These are phyloP conservation scores for Dinothrombium tinctorium DNA, from an alignment of 1,140 invertebrate species.

Conservation along the genomic window DNA sequence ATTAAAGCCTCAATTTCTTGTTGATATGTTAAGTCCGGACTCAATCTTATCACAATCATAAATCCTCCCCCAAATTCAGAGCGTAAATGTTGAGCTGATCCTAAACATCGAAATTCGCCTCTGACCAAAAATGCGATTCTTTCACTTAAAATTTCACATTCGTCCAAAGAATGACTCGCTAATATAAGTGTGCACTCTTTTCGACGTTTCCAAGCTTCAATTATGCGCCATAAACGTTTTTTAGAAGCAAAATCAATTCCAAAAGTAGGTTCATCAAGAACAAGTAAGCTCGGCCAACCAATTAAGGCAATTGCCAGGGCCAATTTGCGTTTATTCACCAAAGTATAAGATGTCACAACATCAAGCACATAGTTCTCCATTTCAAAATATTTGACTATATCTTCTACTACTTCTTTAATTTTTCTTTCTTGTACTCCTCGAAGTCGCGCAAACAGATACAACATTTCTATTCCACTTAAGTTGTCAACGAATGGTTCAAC, in stretches of 20 bases:
- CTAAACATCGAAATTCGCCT: slow-evolving; percentile 47
- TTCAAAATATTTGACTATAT: slow-evolving; percentile 23
- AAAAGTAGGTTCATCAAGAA: slow-evolving; percentile 22
- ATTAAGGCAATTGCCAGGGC: slow-evolving; percentile 29
- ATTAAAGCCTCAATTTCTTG: no score
- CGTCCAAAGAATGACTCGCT: slow-evolving; percentile 35
- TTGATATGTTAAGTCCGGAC: no score
- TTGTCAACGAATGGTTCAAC: slow-evolving; percentile 24
- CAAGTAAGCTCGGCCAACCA: background rate
- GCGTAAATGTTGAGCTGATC: no score
- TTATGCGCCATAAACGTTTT: slow-evolving; percentile 28
- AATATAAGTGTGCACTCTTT: slow-evolving; percentile 16
- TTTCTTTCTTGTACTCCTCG: slow-evolving; percentile 22
- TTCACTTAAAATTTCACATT: slow-evolving; percentile 64
- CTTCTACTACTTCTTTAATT: slow-evolving; percentile 20
- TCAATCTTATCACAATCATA: no score
- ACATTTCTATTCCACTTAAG: slow-evolving; percentile 26
- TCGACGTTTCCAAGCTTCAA: slow-evolving; percentile 15
- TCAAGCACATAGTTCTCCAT: no score
- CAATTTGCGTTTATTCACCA: slow-evolving; percentile 35
- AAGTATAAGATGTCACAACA: slow-evolving; percentile 43
- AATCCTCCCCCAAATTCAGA: no score
- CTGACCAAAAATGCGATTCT: slow-evolving; percentile 67
- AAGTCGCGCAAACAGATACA: slow-evolving; percentile 23
- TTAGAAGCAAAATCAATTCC: slow-evolving; percentile 32